phyloP scores from a whole-genome alignment of 2,888 invertebrate genomes.

The Alsophila aescularia region DNA sequence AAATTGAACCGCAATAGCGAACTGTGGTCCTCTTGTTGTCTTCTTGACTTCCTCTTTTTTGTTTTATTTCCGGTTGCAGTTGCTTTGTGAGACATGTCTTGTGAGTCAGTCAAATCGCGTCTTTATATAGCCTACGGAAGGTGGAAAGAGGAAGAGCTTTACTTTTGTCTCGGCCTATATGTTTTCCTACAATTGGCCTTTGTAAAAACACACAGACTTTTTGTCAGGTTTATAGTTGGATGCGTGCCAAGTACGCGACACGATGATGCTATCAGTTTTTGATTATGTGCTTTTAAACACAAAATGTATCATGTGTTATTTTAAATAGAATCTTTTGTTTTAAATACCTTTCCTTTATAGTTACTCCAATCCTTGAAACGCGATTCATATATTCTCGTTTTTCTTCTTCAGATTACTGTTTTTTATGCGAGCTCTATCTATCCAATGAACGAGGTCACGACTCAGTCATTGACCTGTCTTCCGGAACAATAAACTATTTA shows the following conservation, averaged over 20 bases:
- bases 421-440: slow-evolving; percentile 1
- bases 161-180: slow-evolving; percentile 53
- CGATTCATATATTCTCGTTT: too few species aligned
- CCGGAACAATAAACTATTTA: slow-evolving; percentile 37
- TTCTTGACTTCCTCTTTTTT: slow-evolving; percentile 38
- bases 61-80: slow-evolving; percentile 59
- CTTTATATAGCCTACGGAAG: slow-evolving; percentile 50
- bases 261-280: neutral
- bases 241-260: slow-evolving; percentile 51
- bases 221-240: slow-evolving; percentile 53
- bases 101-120: slow-evolving; percentile 50
- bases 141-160: slow-evolving; percentile 60
- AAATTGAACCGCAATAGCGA: slow-evolving; percentile 41
- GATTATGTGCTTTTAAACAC: slow-evolving; percentile 1
- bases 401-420: neutral
- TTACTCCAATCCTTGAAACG: neutral
- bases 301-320: neutral
- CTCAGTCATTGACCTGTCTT: slow-evolving; percentile 33
- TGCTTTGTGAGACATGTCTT: slow-evolving; percentile 64
- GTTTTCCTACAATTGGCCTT: slow-evolving; percentile 55
- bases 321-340: neutral
- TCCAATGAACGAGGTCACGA: slow-evolving; percentile 24
- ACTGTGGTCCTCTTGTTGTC: slow-evolving; percentile 46
- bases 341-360: neutral
- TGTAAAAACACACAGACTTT: slow-evolving; percentile 48